Conservation (phyloP, 1,140 invertebrate species). For the Melipona quadrifasciata region DNA sequence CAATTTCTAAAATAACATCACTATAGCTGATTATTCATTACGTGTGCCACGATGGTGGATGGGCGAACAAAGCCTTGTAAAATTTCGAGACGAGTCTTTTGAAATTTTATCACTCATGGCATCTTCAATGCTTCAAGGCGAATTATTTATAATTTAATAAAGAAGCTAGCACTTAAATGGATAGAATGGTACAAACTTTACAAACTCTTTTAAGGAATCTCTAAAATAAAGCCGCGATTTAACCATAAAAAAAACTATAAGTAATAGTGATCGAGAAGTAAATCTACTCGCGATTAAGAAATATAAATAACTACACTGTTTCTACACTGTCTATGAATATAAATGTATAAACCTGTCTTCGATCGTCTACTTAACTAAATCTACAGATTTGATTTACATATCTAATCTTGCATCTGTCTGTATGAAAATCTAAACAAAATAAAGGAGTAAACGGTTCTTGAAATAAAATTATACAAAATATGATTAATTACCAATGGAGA, state of each 20-base stretch:
- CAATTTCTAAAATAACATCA: not conserved
- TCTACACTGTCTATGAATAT: not conserved
- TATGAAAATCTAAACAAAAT: too few relatives aligned
- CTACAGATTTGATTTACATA: too few relatives aligned
- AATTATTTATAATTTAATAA: conserved; percentile 20
- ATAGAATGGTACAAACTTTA: not conserved
- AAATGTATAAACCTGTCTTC: not conserved
- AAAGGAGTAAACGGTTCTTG: too few relatives aligned
- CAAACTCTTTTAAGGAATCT: not conserved
- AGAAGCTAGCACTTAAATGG: not conserved
- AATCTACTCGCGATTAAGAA: not conserved
- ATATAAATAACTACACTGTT: not conserved
- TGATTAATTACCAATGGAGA: too few relatives aligned
- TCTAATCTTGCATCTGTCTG: too few relatives aligned
- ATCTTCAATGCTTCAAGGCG: not conserved
- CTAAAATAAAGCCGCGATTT: not conserved
- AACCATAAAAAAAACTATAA: not conserved
- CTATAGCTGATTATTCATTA: not conserved
- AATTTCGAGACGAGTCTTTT: not conserved
- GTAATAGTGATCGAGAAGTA: not conserved
- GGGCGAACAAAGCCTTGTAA: not conserved
- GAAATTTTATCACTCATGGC: conserved; percentile 23
- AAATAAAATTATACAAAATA: too few relatives aligned
- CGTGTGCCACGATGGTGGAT: not conserved
- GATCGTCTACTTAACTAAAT: not conserved